Percentiles rank a stretch among this genome's conserved stretches.
Evolutionary conservation across 2,113 vertebrate genomes (phyloP).

Genomic region (Tragulus kanchil): DNA sequence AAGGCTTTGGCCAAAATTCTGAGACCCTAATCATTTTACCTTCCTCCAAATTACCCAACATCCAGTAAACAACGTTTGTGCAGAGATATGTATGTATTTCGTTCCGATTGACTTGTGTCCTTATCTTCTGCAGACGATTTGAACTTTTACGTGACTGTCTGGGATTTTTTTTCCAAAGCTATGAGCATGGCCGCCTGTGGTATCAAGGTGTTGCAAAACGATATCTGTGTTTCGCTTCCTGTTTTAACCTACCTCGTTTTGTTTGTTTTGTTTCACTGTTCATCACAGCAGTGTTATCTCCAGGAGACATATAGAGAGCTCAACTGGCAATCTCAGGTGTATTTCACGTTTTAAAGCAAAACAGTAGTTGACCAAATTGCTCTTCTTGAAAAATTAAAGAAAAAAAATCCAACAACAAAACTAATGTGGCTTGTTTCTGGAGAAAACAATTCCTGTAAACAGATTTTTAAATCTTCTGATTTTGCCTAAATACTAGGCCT

Average conservation of each 20-base stretch:
- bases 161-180: constrained; percentile 89
- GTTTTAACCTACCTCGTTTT: constrained; percentile 95
- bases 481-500: constrained; percentile 73
- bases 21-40: constrained; percentile 83
- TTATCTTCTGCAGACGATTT: constrained; percentile 90
- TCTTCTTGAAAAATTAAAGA: constrained; percentile 69
- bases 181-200: constrained; percentile 91
- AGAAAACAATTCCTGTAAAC: constrained; percentile 53
- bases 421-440: constrained; percentile 54
- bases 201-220: constrained; percentile 89
- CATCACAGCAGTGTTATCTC: constrained; percentile 89
- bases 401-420: constrained; percentile 40
- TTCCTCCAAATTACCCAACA: constrained; percentile 88
- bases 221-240: constrained; percentile 91
- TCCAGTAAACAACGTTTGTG: constrained; percentile 89
- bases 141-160: constrained; percentile 86
- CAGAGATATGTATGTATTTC: constrained; percentile 91
- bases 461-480: constrained; percentile 31
- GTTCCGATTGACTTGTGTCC: constrained; percentile 90
- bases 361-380: constrained; percentile 86
- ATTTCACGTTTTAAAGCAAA: constrained; percentile 84
- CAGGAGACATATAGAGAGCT: constrained; percentile 90
- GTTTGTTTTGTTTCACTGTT: constrained; percentile 87
- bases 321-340: constrained; percentile 88
- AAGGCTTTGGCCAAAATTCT: constrained; percentile 85